Conservation (phyloP, 2,888 invertebrate genomes). For the Candidula unifasciata region DNA sequence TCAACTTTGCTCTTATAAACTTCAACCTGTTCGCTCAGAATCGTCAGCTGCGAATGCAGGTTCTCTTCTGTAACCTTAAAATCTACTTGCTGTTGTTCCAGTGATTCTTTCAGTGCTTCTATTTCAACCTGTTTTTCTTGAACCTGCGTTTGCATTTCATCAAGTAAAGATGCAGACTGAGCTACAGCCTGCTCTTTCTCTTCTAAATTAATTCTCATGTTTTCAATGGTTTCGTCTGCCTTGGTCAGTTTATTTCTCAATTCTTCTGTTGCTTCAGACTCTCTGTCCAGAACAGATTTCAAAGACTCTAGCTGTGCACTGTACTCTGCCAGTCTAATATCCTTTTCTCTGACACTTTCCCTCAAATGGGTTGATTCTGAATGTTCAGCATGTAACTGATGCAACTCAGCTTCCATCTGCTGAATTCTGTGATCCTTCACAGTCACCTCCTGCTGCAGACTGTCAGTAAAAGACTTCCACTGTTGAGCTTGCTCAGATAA, state of each 20-base stretch:
- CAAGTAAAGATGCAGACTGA: not conserved
- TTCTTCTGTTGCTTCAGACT: conserved; percentile 40
- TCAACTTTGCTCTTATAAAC: conserved; percentile 41
- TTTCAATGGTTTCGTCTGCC: conserved; percentile 17
- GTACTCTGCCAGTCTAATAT: conserved; percentile 51
- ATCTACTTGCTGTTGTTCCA: conserved; percentile 24
- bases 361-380: conserved; percentile 25
- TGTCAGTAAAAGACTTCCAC: conserved; percentile 46
- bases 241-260: conserved; percentile 18
- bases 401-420: conserved; percentile 38
- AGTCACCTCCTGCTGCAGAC: conserved; percentile 38
- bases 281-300: conserved; percentile 43
- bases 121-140: conserved; percentile 36
- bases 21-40: conserved; percentile 42
- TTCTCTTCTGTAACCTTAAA: conserved; percentile 25
- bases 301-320: conserved; percentile 50
- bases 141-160: conserved; percentile 1
- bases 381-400: conserved; percentile 4
- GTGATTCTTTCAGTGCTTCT: conserved; percentile 17
- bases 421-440: conserved; percentile 31
- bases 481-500: conserved; percentile 44
- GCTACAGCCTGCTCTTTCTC: conserved; percentile 3
- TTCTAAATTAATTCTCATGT: not conserved
- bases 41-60: conserved; percentile 42
- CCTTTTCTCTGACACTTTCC: conserved; percentile 51